These are phyloP conservation scores for Bombus vancouverensis DNA, from an alignment of 1,140 invertebrate species.

Conservation along the genomic window DNA sequence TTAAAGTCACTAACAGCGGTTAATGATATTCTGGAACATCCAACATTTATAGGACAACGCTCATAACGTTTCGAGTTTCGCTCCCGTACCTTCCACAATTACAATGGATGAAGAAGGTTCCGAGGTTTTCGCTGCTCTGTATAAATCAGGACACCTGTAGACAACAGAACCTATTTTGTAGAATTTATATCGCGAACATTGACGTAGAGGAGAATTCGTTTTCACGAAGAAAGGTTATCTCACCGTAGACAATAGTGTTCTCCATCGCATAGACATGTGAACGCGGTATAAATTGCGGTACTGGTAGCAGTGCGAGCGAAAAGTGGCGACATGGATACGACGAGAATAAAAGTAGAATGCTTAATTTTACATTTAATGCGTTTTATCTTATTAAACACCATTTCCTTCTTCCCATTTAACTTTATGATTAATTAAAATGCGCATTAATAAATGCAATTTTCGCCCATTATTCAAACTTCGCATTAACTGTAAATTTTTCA, in stretches of 20 bases:
- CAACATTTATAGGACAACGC: background rate
- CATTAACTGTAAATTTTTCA: background rate
- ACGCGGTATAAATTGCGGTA: slow-evolving; percentile 19
- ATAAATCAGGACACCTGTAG: slow-evolving; percentile 32
- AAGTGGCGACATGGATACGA: background rate
- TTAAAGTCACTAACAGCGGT: background rate
- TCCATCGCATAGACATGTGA: background rate
- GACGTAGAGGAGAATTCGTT: slow-evolving; percentile 20
- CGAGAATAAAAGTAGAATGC: background rate
- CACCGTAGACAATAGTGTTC: slow-evolving; percentile 6
- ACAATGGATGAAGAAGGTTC: background rate
- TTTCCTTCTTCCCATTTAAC: background rate
- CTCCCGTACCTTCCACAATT: background rate
- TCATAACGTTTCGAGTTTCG: background rate
- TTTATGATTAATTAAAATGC: background rate
- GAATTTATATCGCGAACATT: slow-evolving; percentile 28
- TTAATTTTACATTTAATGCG: background rate
- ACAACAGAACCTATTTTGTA: slow-evolving; percentile 14
- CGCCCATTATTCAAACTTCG: background rate
- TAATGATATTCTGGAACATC: background rate
- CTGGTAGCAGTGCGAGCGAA: background rate
- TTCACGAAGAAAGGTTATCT: background rate
- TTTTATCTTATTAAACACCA: background rate
- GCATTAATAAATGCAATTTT: background rate
- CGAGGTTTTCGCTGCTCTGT: too few species aligned